These are phyloP conservation scores for Caradrina kadenii DNA, from an alignment of 2,888 invertebrate species.

Conservation along the genomic window DNA sequence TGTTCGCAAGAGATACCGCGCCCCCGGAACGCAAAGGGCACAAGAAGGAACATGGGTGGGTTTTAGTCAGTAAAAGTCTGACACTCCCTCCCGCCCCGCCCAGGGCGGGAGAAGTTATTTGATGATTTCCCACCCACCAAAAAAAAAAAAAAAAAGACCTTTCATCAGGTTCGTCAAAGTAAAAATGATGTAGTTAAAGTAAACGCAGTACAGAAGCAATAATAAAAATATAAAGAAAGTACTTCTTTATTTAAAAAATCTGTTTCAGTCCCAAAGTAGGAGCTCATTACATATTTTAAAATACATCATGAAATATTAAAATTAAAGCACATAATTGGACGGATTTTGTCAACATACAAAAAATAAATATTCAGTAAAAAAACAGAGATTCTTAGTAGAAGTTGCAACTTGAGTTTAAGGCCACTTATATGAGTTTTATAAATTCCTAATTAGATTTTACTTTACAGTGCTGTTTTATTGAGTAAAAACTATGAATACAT, in stretches of 20 bases:
- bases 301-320: neutral
- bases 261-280: neutral
- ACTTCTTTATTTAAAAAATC: slow-evolving; percentile 4
- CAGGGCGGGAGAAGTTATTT: too few relatives aligned
- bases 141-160: too few relatives aligned
- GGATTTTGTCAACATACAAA: slow-evolving; percentile 34
- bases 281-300: slow-evolving; percentile 9
- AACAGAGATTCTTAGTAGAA: slow-evolving; percentile 24
- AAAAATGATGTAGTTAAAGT: neutral
- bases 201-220: neutral
- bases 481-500: neutral
- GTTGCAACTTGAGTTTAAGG: neutral
- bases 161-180: too few relatives aligned
- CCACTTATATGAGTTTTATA: neutral
- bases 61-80: too few relatives aligned
- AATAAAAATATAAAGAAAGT: slow-evolving; percentile 5
- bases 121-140: too few relatives aligned
- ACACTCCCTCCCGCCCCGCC: too few relatives aligned
- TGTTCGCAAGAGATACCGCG: too few relatives aligned
- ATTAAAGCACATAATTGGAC: slow-evolving; percentile 36
- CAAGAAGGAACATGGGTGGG: too few relatives aligned
- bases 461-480: neutral
- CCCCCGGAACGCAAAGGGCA: too few relatives aligned
- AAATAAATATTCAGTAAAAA: neutral
- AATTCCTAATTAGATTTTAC: neutral